Evolutionary conservation across 2,888 invertebrate species (phyloP).

Genomic region (Taenaris catops): DNA sequence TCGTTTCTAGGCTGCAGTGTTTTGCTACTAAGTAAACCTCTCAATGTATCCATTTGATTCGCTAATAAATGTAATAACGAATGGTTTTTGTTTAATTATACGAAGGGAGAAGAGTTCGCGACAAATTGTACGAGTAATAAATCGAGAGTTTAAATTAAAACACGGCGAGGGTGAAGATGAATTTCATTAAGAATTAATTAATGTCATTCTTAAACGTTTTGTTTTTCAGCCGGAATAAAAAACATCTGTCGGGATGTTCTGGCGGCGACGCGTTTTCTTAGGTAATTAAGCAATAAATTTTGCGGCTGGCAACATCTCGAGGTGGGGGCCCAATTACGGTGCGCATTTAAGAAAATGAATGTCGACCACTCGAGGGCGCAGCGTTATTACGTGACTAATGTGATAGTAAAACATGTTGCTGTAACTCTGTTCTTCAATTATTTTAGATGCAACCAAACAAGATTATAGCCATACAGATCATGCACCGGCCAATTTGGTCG

Average conservation of each 20-base stretch:
- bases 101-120: conserved; percentile 40
- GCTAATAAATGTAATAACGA: conserved; percentile 69
- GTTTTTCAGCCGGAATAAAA: conserved; percentile 76
- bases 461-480: too few relatives aligned
- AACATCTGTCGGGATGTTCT: conserved; percentile 68
- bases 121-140: conserved; percentile 77
- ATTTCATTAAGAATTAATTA: conserved; percentile 81
- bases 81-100: conserved; percentile 36
- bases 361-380: conserved; percentile 45
- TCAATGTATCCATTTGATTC: conserved; percentile 45
- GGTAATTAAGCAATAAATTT: conserved; percentile 81
- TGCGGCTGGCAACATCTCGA: conserved; percentile 69
- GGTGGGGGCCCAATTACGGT: conserved; percentile 73
- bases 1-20: not conserved
- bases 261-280: conserved; percentile 71
- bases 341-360: conserved; percentile 72
- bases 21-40: not conserved
- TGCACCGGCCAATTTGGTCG: too few relatives aligned
- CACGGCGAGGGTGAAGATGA: conserved; percentile 75
- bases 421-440: too few relatives aligned
- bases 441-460: too few relatives aligned
- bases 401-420: too few relatives aligned
- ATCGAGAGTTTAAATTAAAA: conserved; percentile 75
- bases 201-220: conserved; percentile 79
- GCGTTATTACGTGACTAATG: conserved; percentile 30